Percentiles rank a stretch among this genome's conserved stretches.
Conservation (phyloP, 1,140 invertebrate genomes). For the Caenorhabditis elegans region DNA sequence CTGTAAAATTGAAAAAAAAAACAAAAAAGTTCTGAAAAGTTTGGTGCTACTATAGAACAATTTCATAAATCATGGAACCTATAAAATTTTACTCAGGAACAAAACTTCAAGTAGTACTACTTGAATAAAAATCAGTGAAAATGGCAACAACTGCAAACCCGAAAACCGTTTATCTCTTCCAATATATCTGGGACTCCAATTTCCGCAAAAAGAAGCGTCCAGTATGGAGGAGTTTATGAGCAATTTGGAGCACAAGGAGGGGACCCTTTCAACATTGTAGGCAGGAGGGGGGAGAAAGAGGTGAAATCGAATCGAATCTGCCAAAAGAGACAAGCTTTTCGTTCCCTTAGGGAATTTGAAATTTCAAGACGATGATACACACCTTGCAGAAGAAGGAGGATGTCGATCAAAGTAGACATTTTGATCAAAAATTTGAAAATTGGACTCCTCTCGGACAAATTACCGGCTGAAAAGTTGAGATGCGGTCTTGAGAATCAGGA, state of each 20-base stretch:
- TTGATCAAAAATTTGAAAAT: too few species aligned
- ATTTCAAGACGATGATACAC: conserved; percentile 14
- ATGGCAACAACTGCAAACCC: not conserved
- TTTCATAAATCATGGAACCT: not conserved
- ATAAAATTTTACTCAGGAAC: too few species aligned
- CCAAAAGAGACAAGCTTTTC: not conserved
- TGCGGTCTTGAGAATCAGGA: too few species aligned
- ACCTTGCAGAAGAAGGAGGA: too few species aligned
- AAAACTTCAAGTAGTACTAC: too few species aligned
- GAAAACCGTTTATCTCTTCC: not conserved
- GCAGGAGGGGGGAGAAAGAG: not conserved
- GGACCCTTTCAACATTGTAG: not conserved
- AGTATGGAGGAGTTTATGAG: conserved; percentile 10
- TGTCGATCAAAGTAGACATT: too few species aligned
- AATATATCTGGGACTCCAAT: conserved; percentile 27
- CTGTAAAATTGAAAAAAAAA: too few species aligned
- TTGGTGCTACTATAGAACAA: not conserved
- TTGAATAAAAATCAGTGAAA: not conserved
- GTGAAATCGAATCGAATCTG: conserved; percentile 22
- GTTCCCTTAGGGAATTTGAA: not conserved
- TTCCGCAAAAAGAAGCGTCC: not conserved
- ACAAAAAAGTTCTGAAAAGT: too few species aligned
- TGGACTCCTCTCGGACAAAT: too few species aligned
- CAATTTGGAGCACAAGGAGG: conserved; percentile 10
- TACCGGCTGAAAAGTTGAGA: too few species aligned